These are phyloP conservation scores for Odontesthes bonariensis DNA, from an alignment of 2,113 vertebrate genomes.

Conservation along the genomic window DNA sequence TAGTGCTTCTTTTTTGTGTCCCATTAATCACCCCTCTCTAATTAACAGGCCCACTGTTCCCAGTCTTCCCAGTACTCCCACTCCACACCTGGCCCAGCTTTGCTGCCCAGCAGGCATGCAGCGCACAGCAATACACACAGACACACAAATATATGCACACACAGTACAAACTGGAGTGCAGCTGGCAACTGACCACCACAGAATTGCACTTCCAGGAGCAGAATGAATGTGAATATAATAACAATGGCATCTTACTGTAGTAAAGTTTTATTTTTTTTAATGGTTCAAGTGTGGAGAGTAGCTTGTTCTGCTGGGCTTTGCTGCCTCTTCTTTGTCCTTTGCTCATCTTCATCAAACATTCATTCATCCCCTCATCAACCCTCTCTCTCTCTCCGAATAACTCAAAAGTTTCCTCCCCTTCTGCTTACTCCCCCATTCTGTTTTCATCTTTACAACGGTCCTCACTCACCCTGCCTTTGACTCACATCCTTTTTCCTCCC, in stretches of 20 bases:
- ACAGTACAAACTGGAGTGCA: slow-evolving; percentile 54
- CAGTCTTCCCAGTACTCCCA: slow-evolving; percentile 80
- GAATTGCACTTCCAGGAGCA: slow-evolving; percentile 43
- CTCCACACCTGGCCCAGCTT: slow-evolving; percentile 80
- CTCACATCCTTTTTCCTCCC: slow-evolving; percentile 49
- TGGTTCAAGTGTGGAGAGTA: slow-evolving; percentile 23
- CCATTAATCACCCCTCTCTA: slow-evolving; percentile 98
- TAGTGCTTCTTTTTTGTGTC: slow-evolving; percentile 66
- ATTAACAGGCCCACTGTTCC: slow-evolving; percentile 96
- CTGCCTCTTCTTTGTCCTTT: slow-evolving; percentile 4
- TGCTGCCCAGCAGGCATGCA: slow-evolving; percentile 74
- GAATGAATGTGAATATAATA: slow-evolving; percentile 20
- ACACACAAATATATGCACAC: slow-evolving; percentile 23
- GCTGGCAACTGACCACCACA: slow-evolving; percentile 73
- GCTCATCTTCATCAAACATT: slow-evolving; percentile 22
- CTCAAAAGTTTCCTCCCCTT: slow-evolving; percentile 25
- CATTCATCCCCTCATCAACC: slow-evolving; percentile 50
- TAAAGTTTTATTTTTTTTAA: slow-evolving; percentile 39
- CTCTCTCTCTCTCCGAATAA: slow-evolving; percentile 24
- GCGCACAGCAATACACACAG: slow-evolving; percentile 53
- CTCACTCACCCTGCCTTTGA: slow-evolving; percentile 52
- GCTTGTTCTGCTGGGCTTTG: slow-evolving; percentile 20
- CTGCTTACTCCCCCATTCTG: slow-evolving; percentile 24
- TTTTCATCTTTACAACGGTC: slow-evolving; percentile 52
- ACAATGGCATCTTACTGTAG: slow-evolving; percentile 1